Evolutionary conservation across 53 echinoderm and acorn worm genomes (phyloP).

Genomic region (Stichopus horrens): DNA sequence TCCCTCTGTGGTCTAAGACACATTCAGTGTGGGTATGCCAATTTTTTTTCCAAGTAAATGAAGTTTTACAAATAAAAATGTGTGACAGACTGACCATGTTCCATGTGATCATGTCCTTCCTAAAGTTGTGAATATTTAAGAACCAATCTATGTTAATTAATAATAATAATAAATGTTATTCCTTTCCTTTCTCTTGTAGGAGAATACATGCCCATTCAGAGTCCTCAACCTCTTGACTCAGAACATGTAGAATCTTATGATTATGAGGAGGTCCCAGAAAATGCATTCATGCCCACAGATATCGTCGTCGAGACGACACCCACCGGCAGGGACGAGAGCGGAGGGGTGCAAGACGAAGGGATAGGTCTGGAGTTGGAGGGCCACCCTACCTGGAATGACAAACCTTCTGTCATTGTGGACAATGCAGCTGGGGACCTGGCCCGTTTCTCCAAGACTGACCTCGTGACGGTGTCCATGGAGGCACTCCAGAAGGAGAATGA

Average conservation of each 20-base stretch:
- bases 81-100: no score
- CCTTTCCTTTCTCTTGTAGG: not conserved
- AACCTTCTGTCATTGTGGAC: constrained; percentile 30
- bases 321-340: not conserved
- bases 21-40: no score
- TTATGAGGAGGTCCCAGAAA: constrained; percentile 30
- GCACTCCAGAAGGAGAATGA: constrained; percentile 25
- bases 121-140: no score
- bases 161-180: not conserved
- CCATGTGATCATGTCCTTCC: no score
- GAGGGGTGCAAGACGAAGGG: constrained; percentile 71
- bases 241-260: constrained; percentile 27
- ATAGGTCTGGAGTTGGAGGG: constrained; percentile 81
- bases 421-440: constrained; percentile 32
- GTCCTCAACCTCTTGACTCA: constrained; percentile 17
- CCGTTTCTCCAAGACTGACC: constrained; percentile 29
- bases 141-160: no score
- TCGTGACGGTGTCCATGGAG: constrained; percentile 5
- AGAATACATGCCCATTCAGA: constrained; percentile 33
- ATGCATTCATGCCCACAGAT: not conserved
- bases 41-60: no score
- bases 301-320: not conserved
- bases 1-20: no score
- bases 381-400: constrained; percentile 42
- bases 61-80: no score